These are phyloP conservation scores for Pocota personata DNA, from an alignment of 2,888 invertebrate species.

Conservation along the genomic window DNA sequence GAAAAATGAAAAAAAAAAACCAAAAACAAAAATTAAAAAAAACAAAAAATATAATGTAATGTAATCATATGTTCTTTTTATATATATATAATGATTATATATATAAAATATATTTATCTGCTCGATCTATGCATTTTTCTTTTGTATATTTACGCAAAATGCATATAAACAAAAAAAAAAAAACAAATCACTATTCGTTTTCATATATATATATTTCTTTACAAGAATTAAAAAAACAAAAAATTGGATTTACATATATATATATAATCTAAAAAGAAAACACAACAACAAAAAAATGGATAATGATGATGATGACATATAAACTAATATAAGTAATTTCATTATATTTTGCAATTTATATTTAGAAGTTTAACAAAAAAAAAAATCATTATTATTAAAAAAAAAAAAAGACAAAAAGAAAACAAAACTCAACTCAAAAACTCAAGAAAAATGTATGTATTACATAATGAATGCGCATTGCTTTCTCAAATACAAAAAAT, in stretches of 20 bases:
- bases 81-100: conserved; percentile 72
- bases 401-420: background rate
- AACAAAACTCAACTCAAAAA: conserved; percentile 60
- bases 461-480: conserved; percentile 70
- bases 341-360: conserved; percentile 74
- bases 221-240: conserved; percentile 49
- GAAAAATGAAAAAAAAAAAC: conserved; percentile 53
- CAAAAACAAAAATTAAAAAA: conserved; percentile 55
- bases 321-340: conserved; percentile 72
- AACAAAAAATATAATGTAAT: conserved; percentile 64
- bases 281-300: conserved; percentile 21
- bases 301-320: conserved; percentile 55
- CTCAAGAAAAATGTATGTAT: conserved; percentile 51
- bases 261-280: conserved; percentile 51
- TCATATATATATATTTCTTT: conserved; percentile 68
- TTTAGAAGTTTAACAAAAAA: conserved; percentile 63
- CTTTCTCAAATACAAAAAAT: conserved; percentile 61
- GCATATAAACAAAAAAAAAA: conserved; percentile 59
- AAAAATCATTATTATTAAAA: conserved; percentile 48
- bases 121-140: conserved; percentile 74
- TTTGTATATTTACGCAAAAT: conserved; percentile 72
- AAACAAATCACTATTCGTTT: conserved; percentile 68
- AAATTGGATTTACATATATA: conserved; percentile 54
- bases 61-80: conserved; percentile 74
- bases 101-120: conserved; percentile 72